A percentile compares a stretch with the other conserved stretches of the same genome.
Evolutionary conservation across 2,888 invertebrate genomes (phyloP).

Genomic region (Ectemnius lituratus): DNA sequence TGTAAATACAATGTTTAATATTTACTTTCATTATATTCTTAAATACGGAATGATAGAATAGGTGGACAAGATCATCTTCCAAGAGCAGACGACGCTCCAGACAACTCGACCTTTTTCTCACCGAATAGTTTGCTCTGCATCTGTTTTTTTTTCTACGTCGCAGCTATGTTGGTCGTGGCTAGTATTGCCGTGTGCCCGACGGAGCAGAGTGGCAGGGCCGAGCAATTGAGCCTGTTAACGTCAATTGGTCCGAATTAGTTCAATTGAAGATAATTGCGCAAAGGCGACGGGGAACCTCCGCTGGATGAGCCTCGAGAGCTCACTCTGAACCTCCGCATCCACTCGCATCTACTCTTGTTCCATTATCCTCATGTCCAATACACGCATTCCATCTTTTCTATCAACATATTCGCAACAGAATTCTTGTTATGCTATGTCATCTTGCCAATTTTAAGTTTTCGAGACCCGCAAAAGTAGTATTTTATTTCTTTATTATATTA

Average conservation of each 20-base stretch:
- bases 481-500: too few species aligned
- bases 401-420: too few species aligned
- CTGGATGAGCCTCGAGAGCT: slow-evolving; percentile 30
- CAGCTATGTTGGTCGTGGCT: slow-evolving; percentile 47
- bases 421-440: too few species aligned
- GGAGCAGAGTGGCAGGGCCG: slow-evolving; percentile 50
- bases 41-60: too few species aligned
- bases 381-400: too few species aligned
- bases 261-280: slow-evolving; percentile 76
- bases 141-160: slow-evolving; percentile 50
- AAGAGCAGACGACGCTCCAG: too few species aligned
- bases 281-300: slow-evolving; percentile 76
- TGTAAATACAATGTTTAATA: not conserved
- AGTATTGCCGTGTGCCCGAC: slow-evolving; percentile 54
- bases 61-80: too few species aligned
- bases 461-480: too few species aligned
- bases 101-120: not conserved
- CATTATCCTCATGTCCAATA: slow-evolving; percentile 11
- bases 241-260: slow-evolving; percentile 76
- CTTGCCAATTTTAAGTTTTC: too few species aligned
- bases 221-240: slow-evolving; percentile 77
- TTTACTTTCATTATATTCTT: too few species aligned
- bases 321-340: slow-evolving; percentile 22
- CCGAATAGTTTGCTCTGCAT: slow-evolving; percentile 13
- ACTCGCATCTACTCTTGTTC: slow-evolving; percentile 42